Evolutionary conservation across 2,888 invertebrate species (phyloP), one percentile per base, ranked within the genome.

Genomic region (Furcula furcula): DNA sequence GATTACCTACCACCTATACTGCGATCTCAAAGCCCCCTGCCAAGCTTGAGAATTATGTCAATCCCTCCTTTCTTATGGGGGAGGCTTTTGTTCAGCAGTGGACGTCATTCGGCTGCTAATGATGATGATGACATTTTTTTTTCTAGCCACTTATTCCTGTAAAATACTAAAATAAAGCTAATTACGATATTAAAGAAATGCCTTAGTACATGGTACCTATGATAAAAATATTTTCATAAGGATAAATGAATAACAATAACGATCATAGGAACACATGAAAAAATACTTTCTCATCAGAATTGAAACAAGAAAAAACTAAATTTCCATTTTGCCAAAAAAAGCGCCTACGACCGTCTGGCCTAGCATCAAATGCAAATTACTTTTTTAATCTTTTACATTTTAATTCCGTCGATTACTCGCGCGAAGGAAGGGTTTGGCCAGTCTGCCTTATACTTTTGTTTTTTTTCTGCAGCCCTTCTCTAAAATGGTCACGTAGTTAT

Each of bases 401-500:
- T 77, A 79, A 56, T 55, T 52, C 55, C 74, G 65, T 74, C 80
- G 80, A 83, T 83, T 82, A 78, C 51, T 46, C 67, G 57, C 67
- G 61, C 66, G 51, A 70, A 73, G 71, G 71, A 84, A 84, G 84
- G 87, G 85, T 83, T 84, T 75, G 81, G 70, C 73, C 77, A 70
- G 74, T 67, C 73, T 54, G 60, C 53, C 49, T 66, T 56, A 62
- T 61, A 50, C 71, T 75, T 74, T 84, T 81, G 78, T 84, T 83
- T 86, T 83, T 85, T 83, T 84, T 76, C 63, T 41, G 42, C 49
- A 61, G 65, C 76, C 78, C 82, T 76, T 83, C 79, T 57, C 80
- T 76, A 80, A 86, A 82, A 86, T 87, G 86, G 86, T 87, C 87
- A 87, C 87, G 87, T 86, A 74, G 61, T 37, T 51, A 87, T 87